Base-by-base conservation (phyloP, 1,140 invertebrate genomes). In the Macrobrachium nipponense region DNA sequence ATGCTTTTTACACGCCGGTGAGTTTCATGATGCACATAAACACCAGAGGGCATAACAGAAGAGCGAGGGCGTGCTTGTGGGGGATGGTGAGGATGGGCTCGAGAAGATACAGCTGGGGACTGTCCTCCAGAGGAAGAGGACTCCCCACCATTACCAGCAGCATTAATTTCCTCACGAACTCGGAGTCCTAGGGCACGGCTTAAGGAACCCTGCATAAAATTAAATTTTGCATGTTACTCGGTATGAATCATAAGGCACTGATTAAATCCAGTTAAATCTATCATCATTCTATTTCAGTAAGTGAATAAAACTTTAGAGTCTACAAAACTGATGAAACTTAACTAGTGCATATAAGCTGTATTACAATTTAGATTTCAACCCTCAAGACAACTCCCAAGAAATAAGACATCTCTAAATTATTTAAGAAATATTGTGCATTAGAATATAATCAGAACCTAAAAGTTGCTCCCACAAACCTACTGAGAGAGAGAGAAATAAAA, bases 171-270 rank as follows among this genome's bases (percentile, higher is more conserved):
- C 27, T 88, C 88, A 44, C 89, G 88, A 44, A 92, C 83, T 87
- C 93, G 94, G 18, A 95, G 91, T 59, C 95, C 95, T 61, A 96
- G 92, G 17, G 95, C 95, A 87, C 95, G 92, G 81, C 94, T 95
- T 90, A 96, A 92, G 61, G 95, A 96, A 66, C 95, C 95, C 95
- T 96, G 92, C 5, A 51, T 62, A 66, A n/a, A 66, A 43, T 66
- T 15, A 20, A 44, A n/a, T 12, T 15, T 20, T 14, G 44, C n/a
- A 66, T 43, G 15, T 44, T 36, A 59, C 36, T 14, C 8, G 5
- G 20, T 59, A 78, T 51, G 18, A 76, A 76, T 20, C 51, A 51
- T 51, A 36, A 36, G 27, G 27, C 27, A 36, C 27, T 51, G 51
- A 51, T 12, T 51, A 51, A 51, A 51, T 12, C 51, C 51, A 51